Percentiles rank a stretch among this genome's conserved stretches.
Conservation (phyloP, 2,888 invertebrate species). For the Meandrusa payeni region DNA sequence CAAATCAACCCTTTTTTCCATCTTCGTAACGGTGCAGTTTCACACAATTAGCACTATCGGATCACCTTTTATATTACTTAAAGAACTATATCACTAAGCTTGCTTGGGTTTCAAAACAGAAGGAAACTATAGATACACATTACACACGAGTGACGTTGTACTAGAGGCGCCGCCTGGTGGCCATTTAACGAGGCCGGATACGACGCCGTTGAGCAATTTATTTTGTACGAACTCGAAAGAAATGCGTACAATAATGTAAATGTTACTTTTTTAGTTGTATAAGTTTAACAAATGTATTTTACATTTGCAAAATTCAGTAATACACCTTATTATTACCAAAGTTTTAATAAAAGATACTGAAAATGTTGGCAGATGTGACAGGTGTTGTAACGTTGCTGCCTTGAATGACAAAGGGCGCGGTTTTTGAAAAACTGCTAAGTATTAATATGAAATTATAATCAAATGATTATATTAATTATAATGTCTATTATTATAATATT, state of each 20-base stretch:
- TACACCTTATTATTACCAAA: not conserved
- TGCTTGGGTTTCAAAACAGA: slow-evolving; percentile 82
- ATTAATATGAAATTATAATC: too few relatives aligned
- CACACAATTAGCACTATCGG: slow-evolving; percentile 57
- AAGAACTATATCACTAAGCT: slow-evolving; percentile 75
- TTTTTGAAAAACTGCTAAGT: slow-evolving; percentile 14
- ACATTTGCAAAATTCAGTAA: not conserved
- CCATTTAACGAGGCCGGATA: slow-evolving; percentile 55
- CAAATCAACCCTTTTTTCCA: slow-evolving; percentile 97
- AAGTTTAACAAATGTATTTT: not conserved
- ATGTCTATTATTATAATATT: too few relatives aligned
- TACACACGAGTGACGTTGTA: slow-evolving; percentile 72
- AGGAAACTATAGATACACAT: slow-evolving; percentile 78
- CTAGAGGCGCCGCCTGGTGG: slow-evolving; percentile 69
- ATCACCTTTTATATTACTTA: slow-evolving; percentile 58
- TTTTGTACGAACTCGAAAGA: slow-evolving; percentile 32
- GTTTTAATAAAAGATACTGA: slow-evolving; percentile 1
- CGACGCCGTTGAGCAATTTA: slow-evolving; percentile 44
- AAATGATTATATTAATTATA: too few relatives aligned
- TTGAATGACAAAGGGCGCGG: slow-evolving; percentile 18
- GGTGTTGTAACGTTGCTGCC: slow-evolving; percentile 17
- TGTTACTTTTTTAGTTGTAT: not conserved
- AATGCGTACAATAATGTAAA: slow-evolving; percentile 3
- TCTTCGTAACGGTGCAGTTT: slow-evolving; percentile 61
- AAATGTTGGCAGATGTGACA: slow-evolving; percentile 16